Percentiles rank a stretch among this genome's conserved stretches.
Evolutionary conservation across 2,888 invertebrate genomes (phyloP).

Genomic region (Drosophila borealis): DNA sequence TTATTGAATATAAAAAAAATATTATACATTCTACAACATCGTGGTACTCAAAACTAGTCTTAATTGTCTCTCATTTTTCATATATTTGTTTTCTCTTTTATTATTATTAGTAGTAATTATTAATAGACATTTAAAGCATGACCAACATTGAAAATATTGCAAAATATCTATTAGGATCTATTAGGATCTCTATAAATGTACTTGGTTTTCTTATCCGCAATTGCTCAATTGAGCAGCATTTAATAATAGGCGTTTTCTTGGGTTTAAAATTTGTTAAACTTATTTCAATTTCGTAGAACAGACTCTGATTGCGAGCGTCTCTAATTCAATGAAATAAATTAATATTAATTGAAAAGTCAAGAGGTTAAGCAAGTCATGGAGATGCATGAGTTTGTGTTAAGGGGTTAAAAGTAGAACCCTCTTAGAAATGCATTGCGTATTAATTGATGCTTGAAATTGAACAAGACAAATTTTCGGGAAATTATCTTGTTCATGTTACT

Average conservation of each 20-base stretch:
- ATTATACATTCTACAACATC: too few species aligned
- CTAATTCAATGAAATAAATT: conserved; percentile 71
- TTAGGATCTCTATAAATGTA: too few species aligned
- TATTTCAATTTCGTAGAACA: conserved; percentile 9
- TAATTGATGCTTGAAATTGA: not conserved
- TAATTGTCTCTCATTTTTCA: too few species aligned
- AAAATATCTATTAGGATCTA: too few species aligned
- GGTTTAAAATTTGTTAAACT: conserved; percentile 3
- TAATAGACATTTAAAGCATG: too few species aligned
- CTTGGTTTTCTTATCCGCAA: not conserved
- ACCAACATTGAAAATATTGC: too few species aligned
- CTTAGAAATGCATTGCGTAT: conserved; percentile 10
- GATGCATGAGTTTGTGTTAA: conserved; percentile 24
- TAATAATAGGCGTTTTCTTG: not conserved
- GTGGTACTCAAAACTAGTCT: too few species aligned
- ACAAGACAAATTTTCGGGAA: not conserved
- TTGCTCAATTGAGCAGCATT: not conserved
- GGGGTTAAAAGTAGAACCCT: not conserved
- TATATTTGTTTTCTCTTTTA: too few species aligned
- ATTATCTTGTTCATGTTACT: not conserved
- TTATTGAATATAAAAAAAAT: too few species aligned
- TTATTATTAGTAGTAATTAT: too few species aligned
- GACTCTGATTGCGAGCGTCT: conserved; percentile 44
- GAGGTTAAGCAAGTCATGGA: conserved; percentile 54
- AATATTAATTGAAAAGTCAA: conserved; percentile 68